Evolutionary conservation across 2,113 vertebrate genomes (phyloP).

Genomic region (Sciurus niger): DNA sequence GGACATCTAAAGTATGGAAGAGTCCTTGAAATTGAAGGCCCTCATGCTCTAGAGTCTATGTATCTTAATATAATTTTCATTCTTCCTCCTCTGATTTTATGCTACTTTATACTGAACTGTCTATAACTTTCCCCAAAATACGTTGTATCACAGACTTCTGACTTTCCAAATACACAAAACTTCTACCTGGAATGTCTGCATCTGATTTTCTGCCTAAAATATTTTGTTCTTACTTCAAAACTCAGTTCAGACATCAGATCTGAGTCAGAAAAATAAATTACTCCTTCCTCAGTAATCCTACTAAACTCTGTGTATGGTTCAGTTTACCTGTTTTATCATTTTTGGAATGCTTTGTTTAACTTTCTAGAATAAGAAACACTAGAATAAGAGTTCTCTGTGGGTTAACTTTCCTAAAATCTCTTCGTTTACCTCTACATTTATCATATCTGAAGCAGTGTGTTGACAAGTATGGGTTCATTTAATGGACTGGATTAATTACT

Average conservation of each 20-base stretch:
- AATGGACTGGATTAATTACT: not conserved
- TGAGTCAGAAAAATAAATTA: not conserved
- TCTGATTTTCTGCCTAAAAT: too few relatives aligned
- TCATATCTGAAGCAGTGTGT: not conserved
- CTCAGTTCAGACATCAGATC: not conserved
- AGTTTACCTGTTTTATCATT: not conserved
- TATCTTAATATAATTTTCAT: not conserved
- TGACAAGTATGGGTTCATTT: not conserved
- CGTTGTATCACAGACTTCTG: not conserved
- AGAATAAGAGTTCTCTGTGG: not conserved
- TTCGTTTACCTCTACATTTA: not conserved
- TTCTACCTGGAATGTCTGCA: not conserved
- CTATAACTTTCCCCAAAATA: not conserved
- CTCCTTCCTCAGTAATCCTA: not conserved
- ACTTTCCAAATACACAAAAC: not conserved
- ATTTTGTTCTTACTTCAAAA: slow-evolving; percentile 1
- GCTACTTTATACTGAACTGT: not conserved
- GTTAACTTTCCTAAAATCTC: not conserved
- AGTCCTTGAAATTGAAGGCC: not conserved
- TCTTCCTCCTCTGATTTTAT: not conserved
- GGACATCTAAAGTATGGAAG: not conserved
- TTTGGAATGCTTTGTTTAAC: not conserved
- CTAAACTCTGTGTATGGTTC: not conserved
- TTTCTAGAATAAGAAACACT: not conserved
- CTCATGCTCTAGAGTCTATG: not conserved